Evolutionary conservation across 2,888 invertebrate genomes (phyloP), one percentile per base, ranked within the genome.

Genomic region (Poecilobothrus nobilitatus): DNA sequence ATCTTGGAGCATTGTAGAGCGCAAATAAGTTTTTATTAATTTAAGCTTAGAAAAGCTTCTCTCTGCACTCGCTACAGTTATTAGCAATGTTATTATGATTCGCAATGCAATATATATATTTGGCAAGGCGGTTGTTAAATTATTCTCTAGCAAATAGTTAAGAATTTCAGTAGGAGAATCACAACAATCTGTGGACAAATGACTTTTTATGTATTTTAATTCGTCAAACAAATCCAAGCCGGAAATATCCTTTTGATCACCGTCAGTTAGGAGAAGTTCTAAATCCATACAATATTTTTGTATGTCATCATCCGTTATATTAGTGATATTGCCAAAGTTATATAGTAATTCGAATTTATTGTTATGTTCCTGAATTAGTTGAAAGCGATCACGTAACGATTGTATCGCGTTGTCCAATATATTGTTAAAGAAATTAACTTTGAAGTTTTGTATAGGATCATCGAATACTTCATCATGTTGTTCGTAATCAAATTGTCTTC

Each of bases 1-100:
- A 66, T 66, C 66, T 66, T 66, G 66, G 66, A 66, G 66, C 66
- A 66, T 66, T 66, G 66, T 66, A 44, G 44, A 63, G 63, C 63
- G 44, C 53, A 66, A 53, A 66, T 66, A 44, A 53, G 21, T 44
- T 66, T 66, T 66, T 44, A 66, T 66, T 53, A 66, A 66, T 44
- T 66, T 66, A 63, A 63, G 63, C 63, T 63, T 63, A 22, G 63
- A 63, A 63, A 63, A 63, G 63, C 22, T 63, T 63, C 63, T 63
- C 63, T 63, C 63, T 63, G 63, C 63, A 63, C 63, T 63, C 63
- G 63, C 63, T 63, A 63, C 63, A 63, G 63, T 63, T 63, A 63
- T 63, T 63, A 27, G 63, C 27, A 63, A 63, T 63, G 63, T 63
- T 63, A 63, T 63, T 63, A 63, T 63, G 63, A 63, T 63, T 63